phyloP scores from a whole-genome alignment of 2,888 invertebrate genomes.

The Sisyra nigra region DNA sequence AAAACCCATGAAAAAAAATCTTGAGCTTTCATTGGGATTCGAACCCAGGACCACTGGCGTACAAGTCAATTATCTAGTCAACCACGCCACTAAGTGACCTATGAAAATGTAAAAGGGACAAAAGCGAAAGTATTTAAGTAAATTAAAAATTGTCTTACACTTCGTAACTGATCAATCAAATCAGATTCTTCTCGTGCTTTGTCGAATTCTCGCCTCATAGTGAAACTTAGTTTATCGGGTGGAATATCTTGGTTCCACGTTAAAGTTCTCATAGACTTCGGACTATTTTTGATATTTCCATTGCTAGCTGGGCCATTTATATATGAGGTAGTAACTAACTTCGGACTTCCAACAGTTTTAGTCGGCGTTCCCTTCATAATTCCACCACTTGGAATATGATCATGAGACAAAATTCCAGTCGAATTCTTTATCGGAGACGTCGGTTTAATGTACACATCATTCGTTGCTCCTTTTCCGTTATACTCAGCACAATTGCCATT shows the following conservation, averaged over 20 bases:
- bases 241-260: slow-evolving; percentile 58
- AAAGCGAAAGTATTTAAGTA: no score
- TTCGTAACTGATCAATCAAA: slow-evolving; percentile 65
- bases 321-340: slow-evolving; percentile 38
- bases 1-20: no score
- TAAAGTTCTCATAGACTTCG: slow-evolving; percentile 29
- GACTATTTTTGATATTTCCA: slow-evolving; percentile 23
- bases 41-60: no score
- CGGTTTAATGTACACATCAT: slow-evolving; percentile 42
- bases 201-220: slow-evolving; percentile 83
- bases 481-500: slow-evolving; percentile 16
- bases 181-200: slow-evolving; percentile 81
- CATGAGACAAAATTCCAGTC: slow-evolving; percentile 40
- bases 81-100: no score
- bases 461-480: slow-evolving; percentile 12
- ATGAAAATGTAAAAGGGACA: no score
- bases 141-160: slow-evolving; percentile 35
- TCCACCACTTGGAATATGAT: slow-evolving; percentile 25
- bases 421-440: slow-evolving; percentile 47
- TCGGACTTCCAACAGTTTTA: slow-evolving; percentile 23
- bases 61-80: no score
- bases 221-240: slow-evolving; percentile 69
- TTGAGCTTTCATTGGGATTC: no score
- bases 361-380: slow-evolving; percentile 16
- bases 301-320: slow-evolving; percentile 32